Base-by-base conservation (phyloP, 2,797 vertebrate genomes). In the Coendou prehensilis region DNA sequence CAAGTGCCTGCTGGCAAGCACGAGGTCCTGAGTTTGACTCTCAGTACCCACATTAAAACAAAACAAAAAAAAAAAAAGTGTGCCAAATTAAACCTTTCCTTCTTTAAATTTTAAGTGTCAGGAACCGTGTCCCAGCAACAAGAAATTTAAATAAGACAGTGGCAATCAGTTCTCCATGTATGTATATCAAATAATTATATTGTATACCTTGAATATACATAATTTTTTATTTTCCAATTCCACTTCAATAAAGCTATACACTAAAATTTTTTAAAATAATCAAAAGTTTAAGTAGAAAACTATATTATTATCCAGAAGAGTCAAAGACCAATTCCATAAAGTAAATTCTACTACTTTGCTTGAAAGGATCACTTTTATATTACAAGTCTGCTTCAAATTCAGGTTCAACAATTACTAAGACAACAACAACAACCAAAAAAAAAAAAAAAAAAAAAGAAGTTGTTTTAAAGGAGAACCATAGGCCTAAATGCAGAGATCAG, bases 251-350 rank as follows among this genome's bases (percentile, higher is more conserved):
- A 88, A 52, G 80, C 2, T 78, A 6, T 26, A 23, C 23, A 76
- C 45, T n/a, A 17, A 1, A 73, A 41, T 15, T 54, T 71, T 79
- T 50, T 13, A 76, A 52, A 26, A 52, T 78, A 71, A 45, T 69
- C 64, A 91, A 64, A 73, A 64, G 87, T 33, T 4, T 59, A 94
- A 87, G 37, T 26, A 76, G 63, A 50, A 76, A 33, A 54, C 20
- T 50, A 26, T 86, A 67, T n/a, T 52, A 87, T 81, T 26, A 93
- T 69, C 80, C 64, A 87, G n/a, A 95, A 83, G 57, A 83, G 20
- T 63, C 18, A 78, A 93, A 69, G 61, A 92, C 0, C 0, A 0
- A 90, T 50, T 96, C 75, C 37, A n/a, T 54, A 73, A 78, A 64
- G 59, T 33, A 64, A 75, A 95, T 71, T 76, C 2, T 50, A 52